phyloP scores from a whole-genome alignment of 2,113 vertebrate species.

The Fregata magnificens region DNA sequence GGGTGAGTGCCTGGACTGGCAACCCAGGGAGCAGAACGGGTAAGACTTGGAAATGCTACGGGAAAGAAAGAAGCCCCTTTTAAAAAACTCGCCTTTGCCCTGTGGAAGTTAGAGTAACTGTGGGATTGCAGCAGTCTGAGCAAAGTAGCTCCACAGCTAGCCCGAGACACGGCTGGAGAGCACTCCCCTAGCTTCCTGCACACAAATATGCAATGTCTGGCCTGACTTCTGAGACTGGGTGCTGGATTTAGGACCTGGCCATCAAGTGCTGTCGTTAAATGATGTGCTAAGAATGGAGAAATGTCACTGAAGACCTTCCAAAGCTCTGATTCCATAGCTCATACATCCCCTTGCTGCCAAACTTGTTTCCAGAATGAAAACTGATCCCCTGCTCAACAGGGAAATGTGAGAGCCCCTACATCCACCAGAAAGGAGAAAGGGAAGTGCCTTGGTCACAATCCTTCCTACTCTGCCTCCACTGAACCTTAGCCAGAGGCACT shows the following conservation, averaged over 20 bases:
- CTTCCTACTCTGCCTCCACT: constrained; percentile 6
- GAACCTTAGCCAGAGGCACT: background rate
- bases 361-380: constrained; percentile 50
- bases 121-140: background rate
- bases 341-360: background rate
- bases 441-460: constrained; percentile 33
- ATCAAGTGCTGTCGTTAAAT: constrained; percentile 9
- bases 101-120: background rate
- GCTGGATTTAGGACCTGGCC: constrained; percentile 3
- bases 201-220: background rate
- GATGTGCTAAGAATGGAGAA: constrained; percentile 53
- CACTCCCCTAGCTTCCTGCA: background rate
- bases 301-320: constrained; percentile 50
- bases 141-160: background rate
- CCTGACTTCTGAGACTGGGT: background rate
- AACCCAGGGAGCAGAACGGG: background rate
- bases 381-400: background rate
- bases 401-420: constrained; percentile 34
- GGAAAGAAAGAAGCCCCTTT: background rate
- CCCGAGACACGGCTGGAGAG: background rate
- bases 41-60: background rate
- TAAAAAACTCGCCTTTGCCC: background rate
- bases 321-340: constrained; percentile 7
- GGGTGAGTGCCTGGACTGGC: background rate
- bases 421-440: constrained; percentile 31